Evolutionary conservation across 2,113 vertebrate genomes (phyloP), one percentile per base, ranked within the genome.

Genomic region (Bombycilla garrulus): DNA sequence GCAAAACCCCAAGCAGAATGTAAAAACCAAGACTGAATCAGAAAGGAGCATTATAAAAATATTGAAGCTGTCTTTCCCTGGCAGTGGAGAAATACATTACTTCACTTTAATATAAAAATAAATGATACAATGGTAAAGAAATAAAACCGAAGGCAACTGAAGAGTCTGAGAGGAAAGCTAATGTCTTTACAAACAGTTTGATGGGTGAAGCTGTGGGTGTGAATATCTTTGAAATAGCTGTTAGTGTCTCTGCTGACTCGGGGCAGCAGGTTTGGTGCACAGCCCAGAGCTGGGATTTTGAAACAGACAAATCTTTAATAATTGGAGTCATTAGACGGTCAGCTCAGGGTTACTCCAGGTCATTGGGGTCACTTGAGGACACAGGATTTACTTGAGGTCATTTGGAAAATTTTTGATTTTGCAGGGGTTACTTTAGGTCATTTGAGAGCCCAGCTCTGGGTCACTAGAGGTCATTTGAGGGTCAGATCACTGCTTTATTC

Each of bases 151-250:
- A 69, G 8, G 38, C 54, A 53, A 1, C 22, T 33, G 33, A 62
- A 53, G n/a, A 10, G 21, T 12, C 24, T 35, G 77, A 36, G 50
- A 45, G 40, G 33, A 31, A 12, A 36, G 40, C 61, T 12, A 2
- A 12, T 31, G 40, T 20, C 28, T 22, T 24, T 18, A 5, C 38
- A 29, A 19, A 5, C 12, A 29, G 7, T 14, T 9, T 8, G 12
- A 6, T 2, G 76, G 40, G 19, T 17, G 76, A 10, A 8, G 35
- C 12, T 3, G 2, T 20, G 73, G 57, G 6, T 18, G 33, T 50
- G 12, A 3, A 7, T 0, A 1, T 2, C 57, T 31, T 2, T 23
- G 20, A 2, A 4, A 6, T 22, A 57, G 45, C 5, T 15, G 10
- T 50, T 2, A 3, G 5, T 25, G 73, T 7, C n/a, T 5, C 10